A percentile compares a stretch with the other conserved stretches of the same genome.
These are phyloP conservation scores for Monomorium pharaonis DNA, from an alignment of 1,140 invertebrate genomes.

Conservation along the genomic window DNA sequence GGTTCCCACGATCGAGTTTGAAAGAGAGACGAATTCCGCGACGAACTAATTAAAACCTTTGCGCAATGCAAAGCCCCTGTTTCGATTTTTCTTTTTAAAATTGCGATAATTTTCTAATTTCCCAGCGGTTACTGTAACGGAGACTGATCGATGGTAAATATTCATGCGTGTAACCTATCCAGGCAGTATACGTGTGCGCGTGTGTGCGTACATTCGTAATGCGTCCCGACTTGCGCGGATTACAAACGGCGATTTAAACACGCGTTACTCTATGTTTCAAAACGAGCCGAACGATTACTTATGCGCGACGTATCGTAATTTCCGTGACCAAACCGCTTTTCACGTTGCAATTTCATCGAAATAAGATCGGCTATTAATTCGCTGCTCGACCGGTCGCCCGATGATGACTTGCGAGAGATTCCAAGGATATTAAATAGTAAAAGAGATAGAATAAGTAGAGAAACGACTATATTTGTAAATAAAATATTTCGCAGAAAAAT, in stretches of 20 bases:
- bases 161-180: background rate
- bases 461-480: background rate
- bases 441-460: background rate
- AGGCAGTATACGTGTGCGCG: background rate
- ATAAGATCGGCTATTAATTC: slow-evolving; percentile 9
- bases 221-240: background rate
- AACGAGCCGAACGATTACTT: slow-evolving; percentile 34
- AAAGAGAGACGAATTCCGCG: background rate
- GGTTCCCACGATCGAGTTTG: background rate
- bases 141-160: background rate
- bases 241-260: slow-evolving; percentile 22
- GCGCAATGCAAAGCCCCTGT: background rate
- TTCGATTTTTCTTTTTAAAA: background rate
- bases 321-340: background rate
- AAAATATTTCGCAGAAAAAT: background rate
- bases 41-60: background rate
- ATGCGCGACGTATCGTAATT: background rate
- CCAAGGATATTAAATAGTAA: background rate
- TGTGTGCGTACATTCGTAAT: background rate
- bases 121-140: background rate
- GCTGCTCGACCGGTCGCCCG: background rate
- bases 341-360: slow-evolving; percentile 1
- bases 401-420: slow-evolving; percentile 18
- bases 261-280: background rate
- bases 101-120: slow-evolving; percentile 31